Conservation (phyloP, 2,888 invertebrate genomes). For the Tillus elongatus region DNA sequence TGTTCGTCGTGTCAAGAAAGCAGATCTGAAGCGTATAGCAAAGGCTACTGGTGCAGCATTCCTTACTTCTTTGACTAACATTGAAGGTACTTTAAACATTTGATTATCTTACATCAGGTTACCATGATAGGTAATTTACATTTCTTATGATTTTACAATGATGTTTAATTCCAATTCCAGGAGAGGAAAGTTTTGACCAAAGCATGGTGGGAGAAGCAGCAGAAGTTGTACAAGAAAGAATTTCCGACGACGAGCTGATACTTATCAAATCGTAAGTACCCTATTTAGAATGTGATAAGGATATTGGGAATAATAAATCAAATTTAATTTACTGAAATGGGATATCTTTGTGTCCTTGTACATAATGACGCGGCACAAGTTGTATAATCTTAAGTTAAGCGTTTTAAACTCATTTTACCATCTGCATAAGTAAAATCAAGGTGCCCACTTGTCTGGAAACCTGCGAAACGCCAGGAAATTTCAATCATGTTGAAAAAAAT, state of each 20-base stretch:
- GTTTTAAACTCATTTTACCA: no score
- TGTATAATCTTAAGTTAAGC: no score
- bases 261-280: constrained; percentile 82
- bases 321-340: no score
- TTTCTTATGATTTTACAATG: neutral
- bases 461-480: no score
- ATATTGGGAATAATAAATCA: no score
- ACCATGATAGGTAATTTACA: constrained; percentile 4
- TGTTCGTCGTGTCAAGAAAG: constrained; percentile 89
- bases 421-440: no score
- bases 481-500: no score
- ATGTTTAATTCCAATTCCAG: constrained; percentile 30
- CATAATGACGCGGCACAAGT: no score
- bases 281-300: no score
- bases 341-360: no score
- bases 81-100: constrained; percentile 71
- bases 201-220: constrained; percentile 90
- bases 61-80: constrained; percentile 89
- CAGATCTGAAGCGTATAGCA: constrained; percentile 93
- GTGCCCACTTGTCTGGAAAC: no score
- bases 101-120: no score
- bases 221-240: constrained; percentile 88
- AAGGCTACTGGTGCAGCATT: constrained; percentile 94
- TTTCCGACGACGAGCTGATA: constrained; percentile 97
- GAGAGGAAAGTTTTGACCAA: constrained; percentile 92